Conservation (phyloP, 2,797 vertebrate species). For the Sebastes vulpes region DNA sequence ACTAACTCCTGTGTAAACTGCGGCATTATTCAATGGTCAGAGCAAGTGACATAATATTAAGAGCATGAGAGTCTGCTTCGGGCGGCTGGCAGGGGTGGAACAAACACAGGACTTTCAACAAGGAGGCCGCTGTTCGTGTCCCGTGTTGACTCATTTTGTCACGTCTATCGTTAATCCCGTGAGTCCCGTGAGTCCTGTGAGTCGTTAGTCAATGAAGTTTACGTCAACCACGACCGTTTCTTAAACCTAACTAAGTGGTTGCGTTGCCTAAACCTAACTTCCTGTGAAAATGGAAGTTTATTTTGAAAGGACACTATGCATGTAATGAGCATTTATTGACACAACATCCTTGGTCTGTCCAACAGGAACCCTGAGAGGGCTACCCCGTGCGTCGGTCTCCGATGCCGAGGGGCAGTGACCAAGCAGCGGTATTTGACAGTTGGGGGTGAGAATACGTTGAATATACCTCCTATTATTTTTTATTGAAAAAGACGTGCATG, state of each 20-base stretch:
- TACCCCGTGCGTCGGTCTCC: not conserved
- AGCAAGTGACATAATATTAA: too few relatives aligned
- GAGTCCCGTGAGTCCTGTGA: too few relatives aligned
- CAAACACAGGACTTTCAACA: not conserved
- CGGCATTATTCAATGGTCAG: too few relatives aligned
- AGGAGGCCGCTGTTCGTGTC: not conserved
- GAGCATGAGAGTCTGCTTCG: too few relatives aligned
- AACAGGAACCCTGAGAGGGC: not conserved
- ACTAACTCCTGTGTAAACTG: too few relatives aligned
- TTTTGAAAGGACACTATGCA: not conserved
- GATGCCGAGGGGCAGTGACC: not conserved
- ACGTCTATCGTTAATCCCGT: too few relatives aligned
- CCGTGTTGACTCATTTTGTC: not conserved
- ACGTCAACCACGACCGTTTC: not conserved
- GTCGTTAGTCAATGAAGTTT: not conserved
- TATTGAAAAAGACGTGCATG: not conserved
- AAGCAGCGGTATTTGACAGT: not conserved
- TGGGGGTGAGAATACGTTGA: not conserved
- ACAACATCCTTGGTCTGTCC: not conserved
- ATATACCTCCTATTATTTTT: not conserved
- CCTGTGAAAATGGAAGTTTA: not conserved
- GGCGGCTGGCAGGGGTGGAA: fast-evolving
- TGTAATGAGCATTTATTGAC: not conserved
- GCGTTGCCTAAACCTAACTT: not conserved
- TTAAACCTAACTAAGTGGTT: not conserved